Percentiles rank a stretch among this genome's conserved stretches.
phyloP scores from a whole-genome alignment of 2,888 invertebrate genomes.

The Incurvaria masculella region DNA sequence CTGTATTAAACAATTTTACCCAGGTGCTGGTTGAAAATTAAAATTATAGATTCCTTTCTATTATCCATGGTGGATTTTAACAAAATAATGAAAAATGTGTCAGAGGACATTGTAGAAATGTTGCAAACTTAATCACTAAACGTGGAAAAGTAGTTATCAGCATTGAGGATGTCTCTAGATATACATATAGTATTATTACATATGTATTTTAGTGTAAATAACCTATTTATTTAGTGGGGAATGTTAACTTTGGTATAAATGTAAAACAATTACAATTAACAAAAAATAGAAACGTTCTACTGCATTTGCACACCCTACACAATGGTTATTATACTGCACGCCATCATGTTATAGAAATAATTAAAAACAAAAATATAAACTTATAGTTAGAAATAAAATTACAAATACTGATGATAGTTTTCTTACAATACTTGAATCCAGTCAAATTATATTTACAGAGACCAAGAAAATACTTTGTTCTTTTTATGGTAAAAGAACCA shows the following conservation, averaged over 20 bases:
- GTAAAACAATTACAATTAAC: constrained; percentile 50
- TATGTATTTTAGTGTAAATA: too few relatives aligned
- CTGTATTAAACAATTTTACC: too few relatives aligned
- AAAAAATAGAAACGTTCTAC: constrained; percentile 23
- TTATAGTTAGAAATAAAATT: background rate
- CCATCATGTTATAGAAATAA: background rate
- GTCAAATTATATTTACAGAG: background rate
- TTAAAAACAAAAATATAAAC: background rate
- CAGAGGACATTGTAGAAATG: too few relatives aligned
- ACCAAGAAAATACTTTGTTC: too few relatives aligned
- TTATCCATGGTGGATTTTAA: too few relatives aligned
- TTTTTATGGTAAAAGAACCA: too few relatives aligned
- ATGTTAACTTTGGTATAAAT: constrained; percentile 73
- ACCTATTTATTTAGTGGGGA: constrained; percentile 56
- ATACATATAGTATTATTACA: background rate
- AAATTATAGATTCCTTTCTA: too few relatives aligned
- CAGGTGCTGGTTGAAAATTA: too few relatives aligned
- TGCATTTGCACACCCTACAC: background rate
- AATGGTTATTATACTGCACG: background rate
- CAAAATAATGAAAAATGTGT: too few relatives aligned
- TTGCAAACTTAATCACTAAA: too few relatives aligned
- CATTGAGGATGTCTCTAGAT: too few relatives aligned
- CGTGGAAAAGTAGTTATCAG: too few relatives aligned
- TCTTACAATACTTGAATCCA: background rate
- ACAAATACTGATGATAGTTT: background rate